Evolutionary conservation across 1,140 invertebrate species (phyloP), one percentile per base, ranked within the genome.

Genomic region (Drosophila teissieri): DNA sequence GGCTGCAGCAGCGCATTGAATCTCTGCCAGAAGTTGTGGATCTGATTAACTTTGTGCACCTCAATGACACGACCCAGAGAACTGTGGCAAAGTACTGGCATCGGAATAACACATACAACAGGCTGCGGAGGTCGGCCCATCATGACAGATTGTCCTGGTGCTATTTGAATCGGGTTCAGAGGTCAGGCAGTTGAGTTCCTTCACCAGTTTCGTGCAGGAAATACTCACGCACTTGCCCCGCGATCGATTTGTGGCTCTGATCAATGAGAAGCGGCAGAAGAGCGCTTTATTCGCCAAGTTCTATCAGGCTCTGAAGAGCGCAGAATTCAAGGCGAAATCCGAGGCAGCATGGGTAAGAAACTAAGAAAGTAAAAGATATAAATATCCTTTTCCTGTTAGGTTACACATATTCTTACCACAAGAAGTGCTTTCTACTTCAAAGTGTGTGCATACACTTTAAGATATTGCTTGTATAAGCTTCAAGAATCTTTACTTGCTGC

Each of bases 1-100:
- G 61, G 31, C 48, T 91, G 22, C 53, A 63, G 15, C 60, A 58
- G 6, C 73, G 37, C 39, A 70, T 57, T 3, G 73, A 91, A 12
- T 62, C 75, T 52, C 49, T 91, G 36, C 90, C 90, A 22, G 90
- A 91, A 40, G 69, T 91, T 19, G 76, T 85, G 37, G 73, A 82
- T 17, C 52, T 91, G 44, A 78, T 91, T 15, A 84, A 84, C 19
- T 91, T 70, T 72, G 51, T 88, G 65, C 90, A 91, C 72, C 53
- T 91, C 19, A 90, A 80, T 31, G 80, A 69, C 19, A 86, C 77
- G 11, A 46, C 10, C 14, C 36, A 12, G 7, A n/a, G 14, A 11
- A 15, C 19, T 17, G 44, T 17, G n/a, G 45, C 27, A 3, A 60
- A 34, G 5, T 40, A 52, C 17, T 34, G 37, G 45, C 14, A 45